A percentile compares a stretch with the other conserved stretches of the same genome.
phyloP scores from a whole-genome alignment of 2,888 invertebrate species.

The Helleia helle region DNA sequence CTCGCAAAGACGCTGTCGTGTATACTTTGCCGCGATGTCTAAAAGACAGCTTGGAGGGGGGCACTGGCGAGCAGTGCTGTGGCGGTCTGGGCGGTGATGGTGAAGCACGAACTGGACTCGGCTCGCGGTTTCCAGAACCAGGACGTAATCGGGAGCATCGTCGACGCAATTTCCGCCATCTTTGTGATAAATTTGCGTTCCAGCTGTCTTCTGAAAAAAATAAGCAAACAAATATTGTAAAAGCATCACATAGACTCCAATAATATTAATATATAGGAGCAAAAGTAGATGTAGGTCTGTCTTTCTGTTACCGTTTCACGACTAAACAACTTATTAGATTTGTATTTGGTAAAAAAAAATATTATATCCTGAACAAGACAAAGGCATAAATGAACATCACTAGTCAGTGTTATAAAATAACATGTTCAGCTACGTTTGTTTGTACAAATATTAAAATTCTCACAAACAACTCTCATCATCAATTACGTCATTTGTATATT shows the following conservation, averaged over 20 bases:
- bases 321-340: no score
- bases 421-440: no score
- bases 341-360: no score
- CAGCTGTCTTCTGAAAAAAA: constrained; percentile 78
- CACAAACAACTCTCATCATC: no score
- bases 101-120: constrained; percentile 71
- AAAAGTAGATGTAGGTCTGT: no score
- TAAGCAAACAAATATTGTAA: not conserved
- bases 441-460: no score
- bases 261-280: no score
- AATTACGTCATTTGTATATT: not conserved
- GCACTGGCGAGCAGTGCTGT: constrained; percentile 64
- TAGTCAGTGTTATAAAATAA: no score
- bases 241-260: no score
- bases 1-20: constrained; percentile 63
- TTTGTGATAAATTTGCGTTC: constrained; percentile 83
- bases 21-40: constrained; percentile 67
- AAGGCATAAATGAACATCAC: no score
- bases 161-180: constrained; percentile 82
- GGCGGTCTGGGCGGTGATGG: constrained; percentile 70
- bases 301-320: no score
- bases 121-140: constrained; percentile 70
- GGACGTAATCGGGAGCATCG: constrained; percentile 81
- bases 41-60: constrained; percentile 60
- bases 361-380: no score